Evolutionary conservation across 1,140 invertebrate genomes (phyloP).

Genomic region (Acromyrmex heyeri): DNA sequence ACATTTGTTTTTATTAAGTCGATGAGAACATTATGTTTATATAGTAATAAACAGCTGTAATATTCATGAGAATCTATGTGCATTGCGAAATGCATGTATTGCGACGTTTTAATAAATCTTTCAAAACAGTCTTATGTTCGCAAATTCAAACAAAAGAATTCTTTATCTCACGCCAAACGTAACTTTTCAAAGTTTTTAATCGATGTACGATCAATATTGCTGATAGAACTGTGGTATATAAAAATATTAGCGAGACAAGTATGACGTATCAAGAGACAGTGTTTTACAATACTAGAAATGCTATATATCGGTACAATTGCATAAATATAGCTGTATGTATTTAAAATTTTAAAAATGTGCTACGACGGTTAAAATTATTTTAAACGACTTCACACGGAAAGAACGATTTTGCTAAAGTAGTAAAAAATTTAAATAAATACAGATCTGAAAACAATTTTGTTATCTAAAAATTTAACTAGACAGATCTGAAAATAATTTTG

Average conservation of each 20-base stretch:
- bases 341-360: background rate
- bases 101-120: background rate
- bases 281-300: too few species aligned
- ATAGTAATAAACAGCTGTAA: constrained; percentile 8
- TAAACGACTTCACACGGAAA: background rate
- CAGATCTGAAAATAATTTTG: too few species aligned
- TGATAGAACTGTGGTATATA: background rate
- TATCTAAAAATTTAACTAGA: too few species aligned
- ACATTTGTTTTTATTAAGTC: constrained; percentile 6
- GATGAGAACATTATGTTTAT: constrained; percentile 42
- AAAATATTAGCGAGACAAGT: background rate
- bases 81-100: background rate
- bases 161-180: background rate
- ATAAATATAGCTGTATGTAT: background rate
- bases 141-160: background rate
- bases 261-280: background rate
- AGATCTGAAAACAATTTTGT: too few species aligned
- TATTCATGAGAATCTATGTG: background rate
- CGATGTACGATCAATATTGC: background rate
- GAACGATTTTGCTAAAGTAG: too few species aligned
- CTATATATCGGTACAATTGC: background rate
- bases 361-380: background rate
- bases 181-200: background rate
- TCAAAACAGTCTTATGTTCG: background rate
- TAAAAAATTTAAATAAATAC: too few species aligned